These are phyloP conservation scores for Daubentonia madagascariensis DNA, from an alignment of 2,113 vertebrate genomes.

Conservation along the genomic window DNA sequence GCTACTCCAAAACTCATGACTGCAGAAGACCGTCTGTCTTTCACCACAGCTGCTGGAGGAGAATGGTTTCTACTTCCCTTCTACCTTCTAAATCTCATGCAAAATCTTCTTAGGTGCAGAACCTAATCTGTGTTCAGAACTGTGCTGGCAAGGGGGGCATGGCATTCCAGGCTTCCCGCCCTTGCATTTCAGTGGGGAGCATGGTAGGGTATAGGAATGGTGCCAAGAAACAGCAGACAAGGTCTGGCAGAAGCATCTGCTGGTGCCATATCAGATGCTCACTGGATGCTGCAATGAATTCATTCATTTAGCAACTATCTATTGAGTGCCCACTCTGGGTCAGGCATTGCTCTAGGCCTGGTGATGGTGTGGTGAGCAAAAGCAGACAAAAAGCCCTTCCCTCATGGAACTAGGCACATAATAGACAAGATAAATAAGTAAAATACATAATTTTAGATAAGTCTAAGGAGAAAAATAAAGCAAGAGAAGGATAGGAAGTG, in stretches of 20 bases:
- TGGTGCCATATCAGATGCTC: background rate
- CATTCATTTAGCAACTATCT: background rate
- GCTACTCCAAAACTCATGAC: background rate
- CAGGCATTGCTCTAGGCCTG: background rate
- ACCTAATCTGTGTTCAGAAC: background rate
- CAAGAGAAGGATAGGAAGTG: background rate
- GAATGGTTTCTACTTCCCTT: background rate
- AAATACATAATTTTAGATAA: background rate
- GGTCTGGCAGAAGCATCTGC: background rate
- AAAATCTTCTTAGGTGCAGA: background rate
- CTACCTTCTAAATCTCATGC: background rate
- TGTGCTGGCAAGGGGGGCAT: background rate
- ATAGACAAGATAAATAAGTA: background rate
- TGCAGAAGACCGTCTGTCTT: background rate
- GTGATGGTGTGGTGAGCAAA: background rate
- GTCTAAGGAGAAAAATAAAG: background rate
- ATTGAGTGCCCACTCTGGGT: background rate
- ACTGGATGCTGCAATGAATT: background rate
- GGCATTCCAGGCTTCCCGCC: background rate
- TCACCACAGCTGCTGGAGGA: background rate
- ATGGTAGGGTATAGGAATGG: background rate
- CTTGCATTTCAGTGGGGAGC: background rate
- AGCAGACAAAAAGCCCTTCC: background rate
- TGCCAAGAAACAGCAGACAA: background rate
- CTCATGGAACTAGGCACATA: background rate